These are phyloP conservation scores for Sciurus vulgaris DNA, from an alignment of 2,797 vertebrate genomes.

Conservation along the genomic window DNA sequence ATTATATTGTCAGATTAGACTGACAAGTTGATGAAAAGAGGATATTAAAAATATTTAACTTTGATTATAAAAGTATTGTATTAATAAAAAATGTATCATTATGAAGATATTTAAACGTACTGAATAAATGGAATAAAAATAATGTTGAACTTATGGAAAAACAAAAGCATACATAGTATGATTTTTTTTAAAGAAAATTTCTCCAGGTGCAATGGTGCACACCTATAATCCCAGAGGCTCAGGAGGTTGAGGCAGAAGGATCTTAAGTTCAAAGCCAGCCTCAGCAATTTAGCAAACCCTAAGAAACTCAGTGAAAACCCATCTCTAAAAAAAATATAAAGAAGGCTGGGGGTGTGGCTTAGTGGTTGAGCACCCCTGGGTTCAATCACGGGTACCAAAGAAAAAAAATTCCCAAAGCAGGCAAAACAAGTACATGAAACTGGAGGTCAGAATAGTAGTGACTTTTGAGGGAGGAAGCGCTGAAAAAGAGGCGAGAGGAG, in stretches of 20 bases:
- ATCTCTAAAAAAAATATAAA: too few relatives aligned
- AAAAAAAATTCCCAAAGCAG: background rate
- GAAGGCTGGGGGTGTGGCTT: too few relatives aligned
- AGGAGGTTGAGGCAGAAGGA: too few relatives aligned
- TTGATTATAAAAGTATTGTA: background rate
- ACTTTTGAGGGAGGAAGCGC: background rate
- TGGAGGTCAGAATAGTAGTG: background rate
- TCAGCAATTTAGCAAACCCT: too few relatives aligned
- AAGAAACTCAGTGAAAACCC: too few relatives aligned
- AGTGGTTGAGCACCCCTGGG: too few relatives aligned
- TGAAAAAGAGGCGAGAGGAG: too few relatives aligned
- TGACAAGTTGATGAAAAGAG: background rate
- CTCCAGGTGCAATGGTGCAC: too few relatives aligned
- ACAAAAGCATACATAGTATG: background rate
- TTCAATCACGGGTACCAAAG: too few relatives aligned
- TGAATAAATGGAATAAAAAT: constrained; percentile 32
- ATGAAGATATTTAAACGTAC: background rate
- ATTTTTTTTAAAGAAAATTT: background rate
- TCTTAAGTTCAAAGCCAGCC: too few relatives aligned
- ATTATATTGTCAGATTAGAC: background rate
- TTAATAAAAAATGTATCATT: background rate
- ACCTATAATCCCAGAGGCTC: too few relatives aligned
- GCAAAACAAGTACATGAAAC: background rate
- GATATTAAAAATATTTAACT: background rate
- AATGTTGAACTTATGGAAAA: background rate